Conservation (phyloP, 1,140 invertebrate genomes). For the Megalopta genalis region DNA sequence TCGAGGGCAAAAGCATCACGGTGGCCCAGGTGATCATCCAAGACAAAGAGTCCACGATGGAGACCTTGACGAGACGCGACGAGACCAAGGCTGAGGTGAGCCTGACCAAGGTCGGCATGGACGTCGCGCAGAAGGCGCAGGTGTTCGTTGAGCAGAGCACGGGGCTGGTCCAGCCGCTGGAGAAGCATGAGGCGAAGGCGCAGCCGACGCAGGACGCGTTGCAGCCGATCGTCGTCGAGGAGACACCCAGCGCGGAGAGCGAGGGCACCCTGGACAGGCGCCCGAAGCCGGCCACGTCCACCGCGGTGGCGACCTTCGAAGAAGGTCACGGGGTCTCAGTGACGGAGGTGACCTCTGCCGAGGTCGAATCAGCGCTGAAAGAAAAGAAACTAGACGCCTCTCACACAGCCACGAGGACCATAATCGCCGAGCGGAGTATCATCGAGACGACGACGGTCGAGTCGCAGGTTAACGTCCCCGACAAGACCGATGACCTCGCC, state of each 20-base stretch:
- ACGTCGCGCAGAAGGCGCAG: slow-evolving; percentile 61
- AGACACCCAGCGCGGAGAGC: slow-evolving; percentile 63
- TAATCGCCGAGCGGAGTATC: slow-evolving; percentile 70
- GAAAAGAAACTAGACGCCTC: slow-evolving; percentile 61
- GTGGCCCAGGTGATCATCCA: slow-evolving; percentile 78
- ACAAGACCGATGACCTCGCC: slow-evolving; percentile 59
- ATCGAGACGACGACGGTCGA: slow-evolving; percentile 71
- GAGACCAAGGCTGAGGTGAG: slow-evolving; percentile 59
- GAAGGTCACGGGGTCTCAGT: slow-evolving; percentile 71
- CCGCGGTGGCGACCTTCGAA: slow-evolving; percentile 56
- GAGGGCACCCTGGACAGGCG: slow-evolving; percentile 59
- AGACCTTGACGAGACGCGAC: slow-evolving; percentile 47
- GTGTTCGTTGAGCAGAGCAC: slow-evolving; percentile 65
- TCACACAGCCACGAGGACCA: slow-evolving; percentile 65
- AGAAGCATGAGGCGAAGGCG: slow-evolving; percentile 63
- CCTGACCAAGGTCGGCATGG: slow-evolving; percentile 57
- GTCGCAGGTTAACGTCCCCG: slow-evolving; percentile 71
- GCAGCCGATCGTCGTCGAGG: slow-evolving; percentile 68
- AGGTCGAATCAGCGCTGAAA: slow-evolving; percentile 55
- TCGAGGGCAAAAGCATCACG: slow-evolving; percentile 77
- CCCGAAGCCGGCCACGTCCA: slow-evolving; percentile 49
- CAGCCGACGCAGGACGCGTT: slow-evolving; percentile 72
- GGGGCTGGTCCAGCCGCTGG: slow-evolving; percentile 51
- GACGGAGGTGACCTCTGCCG: slow-evolving; percentile 70
- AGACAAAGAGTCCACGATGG: slow-evolving; percentile 75